phyloP scores from a whole-genome alignment of 2,113 vertebrate genomes.

The Calyptommatus sinebrachiatus region DNA sequence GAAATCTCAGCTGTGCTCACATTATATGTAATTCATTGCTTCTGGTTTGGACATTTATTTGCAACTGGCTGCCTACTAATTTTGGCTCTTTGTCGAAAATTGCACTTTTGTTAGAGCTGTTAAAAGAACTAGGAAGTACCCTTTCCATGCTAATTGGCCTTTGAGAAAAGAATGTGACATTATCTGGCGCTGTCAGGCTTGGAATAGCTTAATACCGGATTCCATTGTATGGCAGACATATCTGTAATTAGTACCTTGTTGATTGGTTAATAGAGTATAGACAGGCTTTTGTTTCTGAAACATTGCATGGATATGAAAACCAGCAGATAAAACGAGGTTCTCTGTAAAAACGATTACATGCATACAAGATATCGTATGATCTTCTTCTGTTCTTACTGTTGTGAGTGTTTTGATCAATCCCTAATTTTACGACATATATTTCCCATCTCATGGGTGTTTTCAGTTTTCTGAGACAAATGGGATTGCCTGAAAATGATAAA shows the following conservation, averaged over 20 bases:
- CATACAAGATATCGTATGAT: neutral
- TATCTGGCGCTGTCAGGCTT: neutral
- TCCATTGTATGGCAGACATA: neutral
- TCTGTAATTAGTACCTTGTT: neutral
- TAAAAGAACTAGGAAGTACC: neutral
- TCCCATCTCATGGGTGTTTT: neutral
- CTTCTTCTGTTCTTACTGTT: neutral
- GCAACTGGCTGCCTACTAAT: neutral
- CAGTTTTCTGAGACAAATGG: neutral
- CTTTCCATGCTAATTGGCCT: neutral
- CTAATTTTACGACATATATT: neutral
- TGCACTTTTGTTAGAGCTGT: neutral
- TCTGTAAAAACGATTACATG: neutral
- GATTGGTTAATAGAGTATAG: neutral
- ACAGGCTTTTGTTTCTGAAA: neutral
- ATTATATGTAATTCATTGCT: neutral
- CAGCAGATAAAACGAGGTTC: neutral
- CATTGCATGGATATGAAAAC: neutral
- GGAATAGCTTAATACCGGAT: neutral
- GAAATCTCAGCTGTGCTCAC: too few relatives aligned
- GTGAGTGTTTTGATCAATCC: neutral
- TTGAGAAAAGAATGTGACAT: neutral
- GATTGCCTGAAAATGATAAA: neutral
- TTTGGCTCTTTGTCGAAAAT: neutral
- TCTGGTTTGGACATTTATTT: neutral